Base-by-base conservation (phyloP, 2,113 vertebrate genomes). In the Serinus canaria region DNA sequence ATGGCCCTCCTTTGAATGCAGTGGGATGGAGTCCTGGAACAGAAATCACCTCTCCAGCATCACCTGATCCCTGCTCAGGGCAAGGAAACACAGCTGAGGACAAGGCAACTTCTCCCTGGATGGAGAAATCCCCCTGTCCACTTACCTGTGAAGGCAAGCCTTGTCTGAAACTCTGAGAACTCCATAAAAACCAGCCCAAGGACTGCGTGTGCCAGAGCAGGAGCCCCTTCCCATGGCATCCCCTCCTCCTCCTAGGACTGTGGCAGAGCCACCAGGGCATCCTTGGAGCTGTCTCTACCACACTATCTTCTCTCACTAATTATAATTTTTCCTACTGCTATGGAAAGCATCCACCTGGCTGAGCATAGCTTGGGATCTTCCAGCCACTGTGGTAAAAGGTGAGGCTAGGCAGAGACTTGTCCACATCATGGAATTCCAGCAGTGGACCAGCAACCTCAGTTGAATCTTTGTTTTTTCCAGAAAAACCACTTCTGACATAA, bases 1-100 rank as follows among this genome's bases (percentile, higher is more conserved):
- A 0, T 7, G 31, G 58, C 52, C 52, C 44, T 63, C 15, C 35
- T 75, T 4, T 7, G 33, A 27, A 9, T 0, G 0, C 33, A 39
- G 47, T 3, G 41, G 7, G 53, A 50, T 5, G 39, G 15, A 81
- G 77, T 50, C 37, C 55, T 5, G 3, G 21, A 18, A 28, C 13
- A 7, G 20, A 49, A 35, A 49, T 39, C 2, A 9, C 25, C n/a
- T 20, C 35, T 27, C 44, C 41, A 35, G 50, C 55, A 69, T 43
- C 41, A 20, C 37, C 47, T 9, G n/a, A 50, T 44, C 41, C 76
- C 39, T 17, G 31, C 37, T 37, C 55, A n/a, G 24, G 35, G 19
- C 50, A 67, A 59, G 35, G 11, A 17, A 60, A 47, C 0, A 2
- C 55, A 63, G 24, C 49, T 79, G 66, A 6, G 37, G 5, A 39